Conservation (phyloP, 2,797 vertebrate species). For the Artibeus jamaicensis region DNA sequence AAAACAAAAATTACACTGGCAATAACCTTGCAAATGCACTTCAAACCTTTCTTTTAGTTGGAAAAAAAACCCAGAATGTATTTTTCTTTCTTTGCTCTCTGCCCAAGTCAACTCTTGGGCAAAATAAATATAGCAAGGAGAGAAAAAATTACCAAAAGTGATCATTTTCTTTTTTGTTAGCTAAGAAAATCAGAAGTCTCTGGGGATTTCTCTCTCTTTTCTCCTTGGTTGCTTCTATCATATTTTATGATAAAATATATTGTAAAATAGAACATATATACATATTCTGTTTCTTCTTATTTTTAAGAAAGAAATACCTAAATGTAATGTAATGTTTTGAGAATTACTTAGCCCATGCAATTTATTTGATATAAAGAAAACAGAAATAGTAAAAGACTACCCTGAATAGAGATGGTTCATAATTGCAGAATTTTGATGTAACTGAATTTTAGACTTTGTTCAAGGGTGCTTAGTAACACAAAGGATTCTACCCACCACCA, state of each 20-base stretch:
- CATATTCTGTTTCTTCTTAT: slow-evolving; percentile 1
- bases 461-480: not conserved
- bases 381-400: not conserved
- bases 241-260: not conserved
- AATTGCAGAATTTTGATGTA: slow-evolving; percentile 18
- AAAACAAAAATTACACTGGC: slow-evolving; percentile 39
- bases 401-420: not conserved
- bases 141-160: slow-evolving; percentile 6
- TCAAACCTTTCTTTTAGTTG: slow-evolving; percentile 29
- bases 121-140: slow-evolving; percentile 35
- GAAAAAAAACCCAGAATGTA: not conserved
- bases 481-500: not conserved
- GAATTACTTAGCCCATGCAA: not conserved
- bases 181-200: slow-evolving; percentile 37
- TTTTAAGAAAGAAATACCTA: not conserved
- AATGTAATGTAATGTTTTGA: not conserved
- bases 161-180: not conserved
- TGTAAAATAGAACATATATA: not conserved
- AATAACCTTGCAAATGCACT: not conserved
- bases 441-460: slow-evolving; percentile 11
- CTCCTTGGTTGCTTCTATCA: slow-evolving; percentile 33
- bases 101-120: not conserved
- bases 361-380: slow-evolving; percentile 33
- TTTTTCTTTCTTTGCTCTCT: not conserved
- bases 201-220: not conserved